Conservation (phyloP, 1,140 invertebrate genomes). For the Magallana gigas region DNA sequence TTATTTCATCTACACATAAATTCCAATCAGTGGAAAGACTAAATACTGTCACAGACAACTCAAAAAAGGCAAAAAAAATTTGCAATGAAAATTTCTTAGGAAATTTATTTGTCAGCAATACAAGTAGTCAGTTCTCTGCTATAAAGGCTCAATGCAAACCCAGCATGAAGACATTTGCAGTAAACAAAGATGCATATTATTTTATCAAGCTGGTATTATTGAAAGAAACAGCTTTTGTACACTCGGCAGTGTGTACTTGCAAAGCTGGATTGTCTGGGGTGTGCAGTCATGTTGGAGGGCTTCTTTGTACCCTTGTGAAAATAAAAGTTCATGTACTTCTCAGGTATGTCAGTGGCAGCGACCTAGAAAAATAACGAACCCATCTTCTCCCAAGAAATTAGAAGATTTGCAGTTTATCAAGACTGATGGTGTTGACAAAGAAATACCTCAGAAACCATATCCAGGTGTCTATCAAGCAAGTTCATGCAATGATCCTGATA, state of each 20-base stretch:
- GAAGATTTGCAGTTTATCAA: neutral
- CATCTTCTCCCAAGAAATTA: neutral
- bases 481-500: slow-evolving; percentile 40
- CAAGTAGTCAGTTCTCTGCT: neutral
- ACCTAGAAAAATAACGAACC: neutral
- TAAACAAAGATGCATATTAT: slow-evolving; percentile 13
- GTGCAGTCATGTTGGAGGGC: slow-evolving; percentile 15
- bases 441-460: neutral
- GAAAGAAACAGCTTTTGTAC: slow-evolving; percentile 39
- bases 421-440: too few species aligned
- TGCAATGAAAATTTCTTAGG: neutral
- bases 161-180: neutral
- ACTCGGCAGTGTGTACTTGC: slow-evolving; percentile 17
- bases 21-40: neutral
- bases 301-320: neutral
- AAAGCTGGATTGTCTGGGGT: slow-evolving; percentile 31
- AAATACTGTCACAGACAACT: slow-evolving; percentile 3
- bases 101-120: neutral
- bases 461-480: slow-evolving; percentile 6
- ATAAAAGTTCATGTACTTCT: slow-evolving; percentile 49
- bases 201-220: neutral
- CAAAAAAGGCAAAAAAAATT: slow-evolving; percentile 13
- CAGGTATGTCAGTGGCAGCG: neutral
- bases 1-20: slow-evolving; percentile 1
- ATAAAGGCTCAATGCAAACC: slow-evolving; percentile 38